These are phyloP conservation scores for Setophaga petechia DNA, from an alignment of 2,113 vertebrate species.

Conservation along the genomic window DNA sequence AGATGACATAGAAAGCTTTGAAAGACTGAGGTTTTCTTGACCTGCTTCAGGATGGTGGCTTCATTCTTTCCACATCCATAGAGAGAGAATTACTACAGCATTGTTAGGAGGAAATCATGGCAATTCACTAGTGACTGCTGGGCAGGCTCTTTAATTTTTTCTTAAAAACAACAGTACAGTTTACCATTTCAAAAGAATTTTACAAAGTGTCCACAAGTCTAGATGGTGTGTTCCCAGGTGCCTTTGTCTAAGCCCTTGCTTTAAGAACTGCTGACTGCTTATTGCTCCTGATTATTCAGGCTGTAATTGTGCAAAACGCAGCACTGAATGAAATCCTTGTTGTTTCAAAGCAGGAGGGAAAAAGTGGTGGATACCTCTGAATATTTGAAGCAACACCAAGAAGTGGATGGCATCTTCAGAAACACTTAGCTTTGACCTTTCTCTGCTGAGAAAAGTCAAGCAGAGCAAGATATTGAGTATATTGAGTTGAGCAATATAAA, in stretches of 20 bases:
- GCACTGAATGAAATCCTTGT: background rate
- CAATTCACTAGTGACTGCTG: background rate
- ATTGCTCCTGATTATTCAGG: background rate
- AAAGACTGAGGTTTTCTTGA: background rate
- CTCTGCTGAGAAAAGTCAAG: background rate
- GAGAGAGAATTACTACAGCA: background rate
- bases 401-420: background rate
- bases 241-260: background rate
- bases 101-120: background rate
- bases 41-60: background rate
- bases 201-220: background rate
- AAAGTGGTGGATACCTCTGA: background rate
- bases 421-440: background rate
- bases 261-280: background rate
- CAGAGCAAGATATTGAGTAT: background rate
- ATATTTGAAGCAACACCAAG: background rate
- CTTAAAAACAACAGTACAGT: background rate
- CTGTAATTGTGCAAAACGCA: background rate
- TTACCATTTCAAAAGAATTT: background rate
- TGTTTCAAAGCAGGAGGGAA: background rate
- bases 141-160: background rate
- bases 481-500: background rate
- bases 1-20: background rate
- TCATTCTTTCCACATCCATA: background rate
- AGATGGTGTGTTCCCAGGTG: background rate